These are phyloP conservation scores for Noctua comes DNA, from an alignment of 2,888 invertebrate genomes.

Conservation along the genomic window DNA sequence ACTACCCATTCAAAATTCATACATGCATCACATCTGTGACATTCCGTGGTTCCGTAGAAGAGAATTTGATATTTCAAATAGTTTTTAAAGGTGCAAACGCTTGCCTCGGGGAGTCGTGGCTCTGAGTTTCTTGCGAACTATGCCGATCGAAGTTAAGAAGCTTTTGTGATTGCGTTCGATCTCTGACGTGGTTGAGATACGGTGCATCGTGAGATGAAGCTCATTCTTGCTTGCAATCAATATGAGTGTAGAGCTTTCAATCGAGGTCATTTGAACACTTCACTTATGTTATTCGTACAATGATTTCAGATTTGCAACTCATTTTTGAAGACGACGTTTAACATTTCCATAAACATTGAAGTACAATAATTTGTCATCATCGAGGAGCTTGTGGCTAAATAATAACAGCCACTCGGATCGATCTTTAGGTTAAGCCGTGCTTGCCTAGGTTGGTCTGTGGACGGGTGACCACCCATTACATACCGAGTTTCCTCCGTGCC, in stretches of 20 bases:
- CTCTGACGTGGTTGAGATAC: conserved; percentile 10
- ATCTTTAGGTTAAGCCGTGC: no score
- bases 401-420: no score
- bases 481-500: no score
- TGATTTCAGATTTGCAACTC: not conserved
- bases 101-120: not conserved
- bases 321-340: not conserved
- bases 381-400: no score
- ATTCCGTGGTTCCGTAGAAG: not conserved
- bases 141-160: conserved; percentile 50
- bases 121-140: conserved; percentile 46
- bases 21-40: not conserved
- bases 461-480: no score
- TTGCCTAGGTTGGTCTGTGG: no score
- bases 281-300: not conserved
- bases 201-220: conserved; percentile 1
- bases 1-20: not conserved
- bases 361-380: no score
- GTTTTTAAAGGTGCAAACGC: conserved; percentile 42
- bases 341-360: not conserved
- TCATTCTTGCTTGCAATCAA: conserved; percentile 11
- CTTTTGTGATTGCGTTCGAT: conserved; percentile 50
- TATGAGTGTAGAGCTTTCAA: not conserved
- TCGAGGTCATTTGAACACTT: not conserved
- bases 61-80: conserved; percentile 50